Evolutionary conservation across 2,113 vertebrate genomes (phyloP), one percentile per base, ranked within the genome.

Genomic region (Pimephales promelas): DNA sequence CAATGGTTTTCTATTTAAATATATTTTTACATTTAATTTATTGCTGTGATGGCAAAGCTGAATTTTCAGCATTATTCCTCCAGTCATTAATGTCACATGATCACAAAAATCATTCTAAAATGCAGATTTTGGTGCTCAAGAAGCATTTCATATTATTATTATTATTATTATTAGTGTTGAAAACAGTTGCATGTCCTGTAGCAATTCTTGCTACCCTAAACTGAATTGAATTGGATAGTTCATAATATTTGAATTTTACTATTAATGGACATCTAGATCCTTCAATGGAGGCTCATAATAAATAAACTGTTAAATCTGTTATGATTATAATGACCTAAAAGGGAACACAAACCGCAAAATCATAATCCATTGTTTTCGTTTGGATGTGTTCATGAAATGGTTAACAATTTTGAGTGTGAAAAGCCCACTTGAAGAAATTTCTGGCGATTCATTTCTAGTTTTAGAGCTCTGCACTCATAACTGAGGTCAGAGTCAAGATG

Each of bases 401-500:
- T 56, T 57, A 77, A 77, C 74, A 24, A 4, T 76, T 57, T 40
- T n/a, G 16, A 40, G 7, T n/a, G 49, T 75, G 28, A 36, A 52
- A 56, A 54, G 18, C 52, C 52, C 22, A 36, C 22, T 40, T 5
- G 3, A 77, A 40, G 4, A 40, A 40, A 11, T n/a, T 31, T n/a
- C 52, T 36, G 5, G 31, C 22, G 54, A 61, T 61, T 78, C 6
- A 61, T 45, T 61, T 61, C 75, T 61, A 78, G 34, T 61, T 61
- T 61, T 78, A 78, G 14, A 61, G 75, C 75, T 61, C 56, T 43
- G 13, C 34, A 40, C 34, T 36, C 31, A 22, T 78, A 61, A 61
- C 75, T 61, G 56, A 61, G 22, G 75, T 78, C 75, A 78, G 75
- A 78, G 43, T 78, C n/a, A 43, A 61, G 56, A 45, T 14, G 56